phyloP scores from a whole-genome alignment of 2,888 invertebrate species.

The Tinea semifulvella region DNA sequence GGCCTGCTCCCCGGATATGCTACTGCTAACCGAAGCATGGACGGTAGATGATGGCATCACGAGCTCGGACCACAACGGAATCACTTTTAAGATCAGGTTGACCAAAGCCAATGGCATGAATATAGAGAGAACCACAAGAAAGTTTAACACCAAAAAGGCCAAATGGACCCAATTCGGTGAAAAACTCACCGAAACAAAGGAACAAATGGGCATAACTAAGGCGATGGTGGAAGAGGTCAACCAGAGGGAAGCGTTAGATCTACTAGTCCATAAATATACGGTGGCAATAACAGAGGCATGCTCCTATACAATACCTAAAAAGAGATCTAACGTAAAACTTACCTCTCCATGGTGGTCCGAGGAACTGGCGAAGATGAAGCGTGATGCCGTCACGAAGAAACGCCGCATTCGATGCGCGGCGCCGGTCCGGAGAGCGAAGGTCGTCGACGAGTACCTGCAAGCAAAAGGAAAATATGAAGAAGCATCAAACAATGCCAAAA shows the following conservation, averaged over 20 bases:
- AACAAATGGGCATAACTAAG: background rate
- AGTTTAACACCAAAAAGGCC: background rate
- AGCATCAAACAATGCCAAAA: too few species aligned
- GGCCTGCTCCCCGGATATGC: slow-evolving; percentile 13
- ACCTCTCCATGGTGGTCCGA: slow-evolving; percentile 19
- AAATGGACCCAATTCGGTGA: background rate
- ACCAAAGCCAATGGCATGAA: background rate
- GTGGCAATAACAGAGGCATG: background rate
- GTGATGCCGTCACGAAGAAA: slow-evolving; percentile 14
- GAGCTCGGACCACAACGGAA: slow-evolving; percentile 17
- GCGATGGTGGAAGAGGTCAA: background rate
- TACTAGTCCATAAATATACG: background rate
- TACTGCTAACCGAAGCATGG: slow-evolving; percentile 13
- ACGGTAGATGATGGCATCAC: slow-evolving; percentile 11
- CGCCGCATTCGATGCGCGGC: slow-evolving; percentile 4
- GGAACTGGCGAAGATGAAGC: slow-evolving; percentile 16
- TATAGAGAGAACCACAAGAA: background rate
- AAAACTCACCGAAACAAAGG: background rate
- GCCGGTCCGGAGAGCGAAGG: background rate
- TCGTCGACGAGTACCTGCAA: background rate
- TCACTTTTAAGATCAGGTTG: slow-evolving; percentile 8
- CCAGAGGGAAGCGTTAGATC: background rate
- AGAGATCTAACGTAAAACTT: background rate
- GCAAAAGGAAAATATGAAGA: slow-evolving; percentile 5
- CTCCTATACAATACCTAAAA: background rate